phyloP scores from a whole-genome alignment of 2,113 vertebrate genomes.

The Falcunculus frontatus region DNA sequence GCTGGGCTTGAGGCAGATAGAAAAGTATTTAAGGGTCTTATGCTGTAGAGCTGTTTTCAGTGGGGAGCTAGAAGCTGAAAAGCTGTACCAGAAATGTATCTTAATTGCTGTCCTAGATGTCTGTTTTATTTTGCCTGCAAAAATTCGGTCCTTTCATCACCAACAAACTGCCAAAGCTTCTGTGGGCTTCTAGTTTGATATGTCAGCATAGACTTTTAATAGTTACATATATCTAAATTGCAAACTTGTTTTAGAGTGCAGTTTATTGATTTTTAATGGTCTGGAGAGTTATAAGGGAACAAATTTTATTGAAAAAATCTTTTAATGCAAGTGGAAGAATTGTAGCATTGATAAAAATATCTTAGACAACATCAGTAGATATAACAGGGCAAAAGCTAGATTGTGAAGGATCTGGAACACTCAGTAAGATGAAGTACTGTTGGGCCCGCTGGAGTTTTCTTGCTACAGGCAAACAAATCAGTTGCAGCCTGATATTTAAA shows the following conservation, averaged over 20 bases:
- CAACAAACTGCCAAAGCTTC: background rate
- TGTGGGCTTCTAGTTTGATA: background rate
- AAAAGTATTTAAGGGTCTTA: background rate
- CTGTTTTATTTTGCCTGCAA: background rate
- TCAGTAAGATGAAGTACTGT: background rate
- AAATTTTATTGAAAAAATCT: background rate
- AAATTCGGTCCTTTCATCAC: background rate
- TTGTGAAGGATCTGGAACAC: background rate
- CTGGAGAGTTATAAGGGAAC: background rate
- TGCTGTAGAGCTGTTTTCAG: accelerated
- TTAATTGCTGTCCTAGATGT: background rate
- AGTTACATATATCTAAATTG: background rate
- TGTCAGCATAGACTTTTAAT: background rate
- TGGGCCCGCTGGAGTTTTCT: background rate
- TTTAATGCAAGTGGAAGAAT: background rate
- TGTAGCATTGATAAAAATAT: background rate
- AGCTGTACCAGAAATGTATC: background rate
- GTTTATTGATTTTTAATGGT: background rate
- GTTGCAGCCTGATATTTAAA: background rate
- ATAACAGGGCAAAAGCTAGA: background rate
- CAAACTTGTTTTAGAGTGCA: background rate
- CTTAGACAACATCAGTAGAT: background rate
- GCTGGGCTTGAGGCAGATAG: background rate
- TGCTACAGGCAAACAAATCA: background rate
- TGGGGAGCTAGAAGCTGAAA: background rate